These are phyloP conservation scores for Ormyrus pomaceus DNA, from an alignment of 2,888 invertebrate species.

Conservation along the genomic window DNA sequence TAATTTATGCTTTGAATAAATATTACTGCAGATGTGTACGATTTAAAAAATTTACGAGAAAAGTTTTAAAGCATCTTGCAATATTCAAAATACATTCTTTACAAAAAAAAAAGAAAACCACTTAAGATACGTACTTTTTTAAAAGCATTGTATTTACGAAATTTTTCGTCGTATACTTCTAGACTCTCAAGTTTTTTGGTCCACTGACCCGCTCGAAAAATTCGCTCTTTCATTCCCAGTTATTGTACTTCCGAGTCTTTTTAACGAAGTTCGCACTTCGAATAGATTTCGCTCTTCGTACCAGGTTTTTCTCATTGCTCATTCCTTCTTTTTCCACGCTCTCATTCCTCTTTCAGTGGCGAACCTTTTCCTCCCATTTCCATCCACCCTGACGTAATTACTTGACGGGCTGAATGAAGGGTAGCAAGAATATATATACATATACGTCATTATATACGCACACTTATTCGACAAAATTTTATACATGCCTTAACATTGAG, in stretches of 20 bases:
- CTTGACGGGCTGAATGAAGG: constrained; percentile 36
- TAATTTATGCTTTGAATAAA: too few species aligned
- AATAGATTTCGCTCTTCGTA: constrained; percentile 18
- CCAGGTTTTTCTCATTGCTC: neutral
- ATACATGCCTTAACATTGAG: constrained; percentile 26
- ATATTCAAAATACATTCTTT: too few species aligned
- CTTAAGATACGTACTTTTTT: neutral
- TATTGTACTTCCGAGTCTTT: constrained; percentile 18
- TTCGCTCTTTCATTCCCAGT: neutral
- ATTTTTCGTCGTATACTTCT: neutral
- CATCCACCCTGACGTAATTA: constrained; percentile 13
- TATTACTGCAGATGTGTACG: too few species aligned
- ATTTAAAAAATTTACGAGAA: too few species aligned
- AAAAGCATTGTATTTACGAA: neutral
- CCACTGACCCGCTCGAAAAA: constrained; percentile 12
- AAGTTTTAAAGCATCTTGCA: too few species aligned
- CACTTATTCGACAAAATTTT: constrained; percentile 19
- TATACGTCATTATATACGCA: constrained; percentile 21
- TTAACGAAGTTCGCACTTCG: constrained; percentile 20
- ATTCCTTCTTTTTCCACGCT: neutral
- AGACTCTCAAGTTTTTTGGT: neutral
- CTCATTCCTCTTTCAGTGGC: neutral
- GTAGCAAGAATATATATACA: constrained; percentile 36
- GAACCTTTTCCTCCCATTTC: neutral
- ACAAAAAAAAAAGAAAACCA: too few species aligned